Evolutionary conservation across 37 sponge, comb jelly and placozoan species (phyloP).

Genomic region (Spongia lamella): DNA sequence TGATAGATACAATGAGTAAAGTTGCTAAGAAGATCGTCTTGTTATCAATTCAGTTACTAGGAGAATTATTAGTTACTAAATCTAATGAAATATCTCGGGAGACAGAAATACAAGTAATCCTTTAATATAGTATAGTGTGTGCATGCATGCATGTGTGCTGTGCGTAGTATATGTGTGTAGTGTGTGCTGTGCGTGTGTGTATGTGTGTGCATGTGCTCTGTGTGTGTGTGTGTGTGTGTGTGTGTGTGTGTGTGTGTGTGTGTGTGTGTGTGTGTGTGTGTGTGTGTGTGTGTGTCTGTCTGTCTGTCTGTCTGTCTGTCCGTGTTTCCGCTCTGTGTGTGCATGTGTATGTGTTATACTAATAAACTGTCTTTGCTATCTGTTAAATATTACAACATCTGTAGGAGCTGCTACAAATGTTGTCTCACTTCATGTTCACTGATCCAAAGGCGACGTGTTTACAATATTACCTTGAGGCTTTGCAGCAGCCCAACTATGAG

Average conservation of each 20-base stretch:
- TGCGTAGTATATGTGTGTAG: too few relatives aligned
- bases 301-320: neutral
- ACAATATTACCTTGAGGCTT: neutral
- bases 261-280: slow-evolving; percentile 40
- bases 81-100: too few relatives aligned
- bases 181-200: too few relatives aligned
- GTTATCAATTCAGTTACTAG: too few relatives aligned
- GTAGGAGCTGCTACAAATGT: slow-evolving; percentile 36
- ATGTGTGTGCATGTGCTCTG: too few relatives aligned
- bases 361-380: neutral
- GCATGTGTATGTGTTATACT: neutral
- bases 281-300: slow-evolving; percentile 11
- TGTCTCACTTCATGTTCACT: slow-evolving; percentile 50
- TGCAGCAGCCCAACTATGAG: neutral
- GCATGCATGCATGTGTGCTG: too few relatives aligned
- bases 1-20: too few relatives aligned
- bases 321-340: neutral
- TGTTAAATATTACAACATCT: slow-evolving; percentile 23
- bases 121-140: neutral
- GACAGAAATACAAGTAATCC: too few relatives aligned
- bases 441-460: slow-evolving; percentile 3
- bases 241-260: neutral
- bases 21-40: too few relatives aligned
- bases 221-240: neutral
- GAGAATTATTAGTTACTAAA: too few relatives aligned